Evolutionary conservation across 2,888 invertebrate species (phyloP).

Genomic region (Spodoptera picta): DNA sequence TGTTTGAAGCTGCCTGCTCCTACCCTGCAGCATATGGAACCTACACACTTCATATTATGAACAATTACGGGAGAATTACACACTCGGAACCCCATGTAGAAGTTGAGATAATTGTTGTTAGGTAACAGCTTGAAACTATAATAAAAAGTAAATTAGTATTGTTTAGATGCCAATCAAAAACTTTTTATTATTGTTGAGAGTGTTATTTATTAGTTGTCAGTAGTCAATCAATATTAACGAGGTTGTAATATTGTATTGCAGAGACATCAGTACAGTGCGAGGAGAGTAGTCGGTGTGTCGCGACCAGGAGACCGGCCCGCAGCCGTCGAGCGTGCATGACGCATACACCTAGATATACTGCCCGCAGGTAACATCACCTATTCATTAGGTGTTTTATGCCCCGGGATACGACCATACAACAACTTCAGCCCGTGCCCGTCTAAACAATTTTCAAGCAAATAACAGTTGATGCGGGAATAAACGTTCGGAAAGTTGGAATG

Average conservation of each 20-base stretch:
- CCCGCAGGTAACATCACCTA: slow-evolving; percentile 91
- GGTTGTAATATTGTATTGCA: slow-evolving; percentile 83
- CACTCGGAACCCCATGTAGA: background rate
- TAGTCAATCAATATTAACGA: slow-evolving; percentile 42
- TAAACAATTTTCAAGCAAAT: too few species aligned
- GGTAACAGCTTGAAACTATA: too few species aligned
- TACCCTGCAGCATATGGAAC: background rate
- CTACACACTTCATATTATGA: too few species aligned
- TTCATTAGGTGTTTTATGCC: too few species aligned
- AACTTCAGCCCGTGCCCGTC: too few species aligned
- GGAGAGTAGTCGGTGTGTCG: slow-evolving; percentile 89
- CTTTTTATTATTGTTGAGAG: background rate
- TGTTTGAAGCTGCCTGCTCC: background rate
- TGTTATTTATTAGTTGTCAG: slow-evolving; percentile 8
- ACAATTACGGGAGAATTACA: background rate
- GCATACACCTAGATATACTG: slow-evolving; percentile 92
- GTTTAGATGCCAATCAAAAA: slow-evolving; percentile 1
- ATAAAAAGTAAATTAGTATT: too few species aligned
- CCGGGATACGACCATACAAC: too few species aligned
- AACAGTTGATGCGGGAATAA: too few species aligned
- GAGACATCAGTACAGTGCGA: slow-evolving; percentile 98
- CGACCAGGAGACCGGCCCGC: slow-evolving; percentile 83
- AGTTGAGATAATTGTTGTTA: too few species aligned
- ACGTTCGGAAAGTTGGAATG: too few species aligned
- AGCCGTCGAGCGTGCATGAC: slow-evolving; percentile 95